A percentile compares a stretch with the other conserved stretches of the same genome.
Conservation (phyloP, 2,797 vertebrate species). For the Calcarius lapponicus region DNA sequence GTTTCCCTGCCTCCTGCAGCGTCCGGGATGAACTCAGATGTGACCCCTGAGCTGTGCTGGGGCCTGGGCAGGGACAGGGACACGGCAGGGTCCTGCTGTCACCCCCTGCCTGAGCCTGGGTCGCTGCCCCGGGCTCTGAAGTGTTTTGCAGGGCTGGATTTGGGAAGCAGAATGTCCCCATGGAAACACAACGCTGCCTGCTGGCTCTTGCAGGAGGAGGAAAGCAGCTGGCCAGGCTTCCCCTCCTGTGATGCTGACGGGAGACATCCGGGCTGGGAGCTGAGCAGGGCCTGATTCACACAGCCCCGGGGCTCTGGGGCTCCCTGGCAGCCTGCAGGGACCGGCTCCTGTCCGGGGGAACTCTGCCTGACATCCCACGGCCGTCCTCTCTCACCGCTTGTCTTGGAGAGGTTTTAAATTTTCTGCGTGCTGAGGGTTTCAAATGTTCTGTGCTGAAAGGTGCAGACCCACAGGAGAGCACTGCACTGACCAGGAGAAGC, state of each 20-base stretch:
- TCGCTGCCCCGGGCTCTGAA: fast-evolving
- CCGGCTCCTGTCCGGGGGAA: background rate
- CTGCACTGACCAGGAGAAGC: too few relatives aligned
- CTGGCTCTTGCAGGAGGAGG: background rate
- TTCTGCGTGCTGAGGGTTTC: too few relatives aligned
- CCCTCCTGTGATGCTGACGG: background rate
- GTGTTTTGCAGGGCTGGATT: fast-evolving
- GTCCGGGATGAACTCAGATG: background rate
- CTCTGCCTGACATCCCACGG: background rate
- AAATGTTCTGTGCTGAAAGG: background rate
- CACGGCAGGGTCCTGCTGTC: background rate
- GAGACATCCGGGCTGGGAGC: slow-evolving; percentile 16
- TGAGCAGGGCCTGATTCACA: background rate
- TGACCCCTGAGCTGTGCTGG: fast-evolving
- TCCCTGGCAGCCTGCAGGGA: background rate
- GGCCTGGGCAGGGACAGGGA: background rate
- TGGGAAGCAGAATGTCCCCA: fast-evolving
- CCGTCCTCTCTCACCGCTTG: background rate
- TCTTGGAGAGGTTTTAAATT: too few relatives aligned
- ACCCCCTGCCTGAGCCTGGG: fast-evolving
- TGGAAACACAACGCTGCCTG: background rate
- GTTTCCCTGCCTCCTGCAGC: background rate
- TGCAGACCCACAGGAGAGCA: too few relatives aligned
- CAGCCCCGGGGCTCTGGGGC: background rate
- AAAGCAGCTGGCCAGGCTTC: background rate